Conservation (phyloP, 2,888 invertebrate species). For the Lepetodrilus schrolli region DNA sequence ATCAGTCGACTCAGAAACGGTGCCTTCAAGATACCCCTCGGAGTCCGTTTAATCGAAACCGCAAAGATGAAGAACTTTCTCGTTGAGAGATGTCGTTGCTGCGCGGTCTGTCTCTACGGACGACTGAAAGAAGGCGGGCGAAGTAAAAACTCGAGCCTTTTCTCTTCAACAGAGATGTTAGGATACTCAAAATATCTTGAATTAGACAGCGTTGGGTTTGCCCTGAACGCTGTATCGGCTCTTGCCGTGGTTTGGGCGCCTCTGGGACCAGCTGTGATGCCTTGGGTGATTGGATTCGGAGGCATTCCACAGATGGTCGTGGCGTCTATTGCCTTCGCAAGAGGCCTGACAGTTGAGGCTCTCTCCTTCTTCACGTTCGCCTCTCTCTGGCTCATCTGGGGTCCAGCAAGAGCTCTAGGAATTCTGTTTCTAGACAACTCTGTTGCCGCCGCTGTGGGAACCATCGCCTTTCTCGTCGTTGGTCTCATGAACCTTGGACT, state of each 20-base stretch:
- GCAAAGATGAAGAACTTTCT: constrained; percentile 33
- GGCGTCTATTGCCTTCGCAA: constrained; percentile 52
- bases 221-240: constrained; percentile 50
- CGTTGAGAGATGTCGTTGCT: constrained; percentile 31
- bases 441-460: constrained; percentile 42
- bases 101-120: constrained; percentile 38
- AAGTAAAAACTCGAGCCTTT: constrained; percentile 21
- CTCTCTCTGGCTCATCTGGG: constrained; percentile 58
- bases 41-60: constrained; percentile 36
- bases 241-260: constrained; percentile 50
- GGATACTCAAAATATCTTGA: constrained; percentile 56
- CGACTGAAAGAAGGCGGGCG: constrained; percentile 10
- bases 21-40: constrained; percentile 47
- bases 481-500: constrained; percentile 48
- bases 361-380: constrained; percentile 52
- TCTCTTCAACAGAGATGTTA: constrained; percentile 43
- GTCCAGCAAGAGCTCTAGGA: constrained; percentile 46
- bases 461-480: constrained; percentile 47
- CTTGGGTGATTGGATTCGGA: constrained; percentile 54
- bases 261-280: constrained; percentile 42
- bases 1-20: constrained; percentile 40
- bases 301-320: constrained; percentile 51
- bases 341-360: constrained; percentile 56
- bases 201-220: constrained; percentile 51
- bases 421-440: constrained; percentile 39